Base-by-base conservation (phyloP, 2,113 vertebrate genomes). In the Rhea pennata region DNA sequence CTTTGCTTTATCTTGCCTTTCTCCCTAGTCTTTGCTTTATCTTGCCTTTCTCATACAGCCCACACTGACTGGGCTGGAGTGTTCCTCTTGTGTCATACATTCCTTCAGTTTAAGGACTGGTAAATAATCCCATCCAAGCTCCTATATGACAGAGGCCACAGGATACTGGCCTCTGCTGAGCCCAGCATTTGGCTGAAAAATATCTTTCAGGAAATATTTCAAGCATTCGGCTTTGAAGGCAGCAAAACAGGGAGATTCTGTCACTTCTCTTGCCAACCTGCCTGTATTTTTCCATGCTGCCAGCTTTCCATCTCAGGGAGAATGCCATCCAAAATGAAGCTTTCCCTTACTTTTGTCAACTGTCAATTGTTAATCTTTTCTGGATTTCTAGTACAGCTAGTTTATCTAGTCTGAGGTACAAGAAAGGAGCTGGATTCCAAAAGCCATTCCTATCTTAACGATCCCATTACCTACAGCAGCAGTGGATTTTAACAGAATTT, bases 51-150 rank as follows among this genome's bases (percentile, higher is more conserved):
- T 82, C 20, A 10, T 36, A 48, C 7, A 88, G n/a, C 53, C 39
- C 54, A 21, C 15, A 53, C 2, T 1, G 0, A 6, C 4, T 64
- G 10, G 31, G 9, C 27, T n/a, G n/a, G 27, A 61, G 36, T 20
- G 21, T 54, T 88, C 31, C 22, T 79, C 17, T 69, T 31, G n/a
- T 86, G 92, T 93, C 46, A 31, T 5, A 69, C 13, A 67, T n/a
- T 5, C 23, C 39, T 12, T 74, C 42, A 33, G 39, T 74, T 84
- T 86, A 77, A 84, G 6, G 26, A 56, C 23, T 21, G 40, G 16
- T 51, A 87, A 91, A 85, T 76, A 62, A 85, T 87, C 19, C 17
- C 42, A 70, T 79, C 50, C 61, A 69, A 80, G 36, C 26, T 59
- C 5, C 14, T 67, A 12, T 29, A 48, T 54, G 56, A 17, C 10